Base-by-base conservation (phyloP, 1,140 invertebrate species). In the Vanessa tameamea region DNA sequence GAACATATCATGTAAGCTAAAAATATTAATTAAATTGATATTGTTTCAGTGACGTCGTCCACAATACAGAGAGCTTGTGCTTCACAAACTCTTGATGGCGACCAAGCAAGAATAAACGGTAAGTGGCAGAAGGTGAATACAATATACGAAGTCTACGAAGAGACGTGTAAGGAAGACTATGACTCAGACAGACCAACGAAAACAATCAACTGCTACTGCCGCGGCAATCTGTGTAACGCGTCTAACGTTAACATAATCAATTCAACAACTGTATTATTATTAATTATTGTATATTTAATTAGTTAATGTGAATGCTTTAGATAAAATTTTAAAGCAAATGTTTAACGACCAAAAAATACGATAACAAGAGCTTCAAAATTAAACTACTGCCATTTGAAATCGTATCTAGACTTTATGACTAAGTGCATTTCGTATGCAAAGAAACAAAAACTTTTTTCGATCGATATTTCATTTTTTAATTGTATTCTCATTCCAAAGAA, bases 191-290 rank as follows among this genome's bases (percentile, higher is more conserved):
- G 80, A 23, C 66, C 80, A 2, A 85, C 89, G 4, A 82, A 81
- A 59, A 86, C 84, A 0, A 13, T 82, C 6, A 66, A 93, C 47
- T 94, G 94, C 72, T 94, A 93, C 73, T 94, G 94, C 68, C 84
- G 89, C 31, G 90, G 93, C 0, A 82, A 94, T 73, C 75, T 91
- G 37, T 94, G 94, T 70, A 94, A 94, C 75, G 63, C 70, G 5
- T 80, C 82, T 11, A 23, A 26, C 5, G n/a, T 12, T 9, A 16
- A 57, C 16, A 1, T 64, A 37, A 14, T 55, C 31, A 20, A 69
- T n/a, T 51, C 15, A 16, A 64, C 47, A 13, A 50, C 55, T 14
- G 43, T 72, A 57, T 50, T 72, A 64, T 64, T 72, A 50, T 57
- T 57, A 43, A 0, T 72, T 51, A 69, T 64, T 15, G 51, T 47